These are phyloP conservation scores for Adineta ricciae DNA, from an alignment of 2,888 invertebrate species.

Conservation along the genomic window DNA sequence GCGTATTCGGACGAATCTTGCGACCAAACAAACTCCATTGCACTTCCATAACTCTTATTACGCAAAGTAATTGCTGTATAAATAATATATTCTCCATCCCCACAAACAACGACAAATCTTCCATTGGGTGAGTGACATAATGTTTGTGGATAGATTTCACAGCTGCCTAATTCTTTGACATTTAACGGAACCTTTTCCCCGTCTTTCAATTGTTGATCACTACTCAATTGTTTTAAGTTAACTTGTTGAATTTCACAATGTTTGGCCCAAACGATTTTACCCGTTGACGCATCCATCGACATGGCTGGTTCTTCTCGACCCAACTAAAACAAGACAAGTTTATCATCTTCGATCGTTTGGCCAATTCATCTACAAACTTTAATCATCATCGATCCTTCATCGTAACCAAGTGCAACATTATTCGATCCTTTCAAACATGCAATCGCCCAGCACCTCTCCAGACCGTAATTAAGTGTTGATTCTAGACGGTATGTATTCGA, in stretches of 20 bases:
- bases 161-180: slow-evolving; percentile 96
- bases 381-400: slow-evolving; percentile 87
- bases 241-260: slow-evolving; percentile 97
- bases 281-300: slow-evolving; percentile 85
- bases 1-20: slow-evolving; percentile 75
- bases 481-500: slow-evolving; percentile 93
- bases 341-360: slow-evolving; percentile 36
- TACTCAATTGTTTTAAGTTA: slow-evolving; percentile 68
- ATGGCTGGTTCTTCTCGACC: slow-evolving; percentile 97
- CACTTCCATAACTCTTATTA: slow-evolving; percentile 95
- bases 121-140: slow-evolving; percentile 97
- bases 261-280: slow-evolving; percentile 96
- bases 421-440: slow-evolving; percentile 82
- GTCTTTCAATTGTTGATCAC: slow-evolving; percentile 62
- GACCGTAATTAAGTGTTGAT: slow-evolving; percentile 88
- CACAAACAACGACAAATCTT: slow-evolving; percentile 80
- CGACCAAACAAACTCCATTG: slow-evolving; percentile 98
- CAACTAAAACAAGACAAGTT: slow-evolving; percentile 48
- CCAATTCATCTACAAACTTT: slow-evolving; percentile 54
- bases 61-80: slow-evolving; percentile 97
- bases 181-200: slow-evolving; percentile 83
- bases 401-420: slow-evolving; percentile 90
- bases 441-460: slow-evolving; percentile 95
- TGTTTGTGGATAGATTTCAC: slow-evolving; percentile 96
- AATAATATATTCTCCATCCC: slow-evolving; percentile 98